A percentile compares a stretch with the other conserved stretches of the same genome.
phyloP scores from a whole-genome alignment of 2,797 vertebrate genomes.

The Amphiprion clarkii region DNA sequence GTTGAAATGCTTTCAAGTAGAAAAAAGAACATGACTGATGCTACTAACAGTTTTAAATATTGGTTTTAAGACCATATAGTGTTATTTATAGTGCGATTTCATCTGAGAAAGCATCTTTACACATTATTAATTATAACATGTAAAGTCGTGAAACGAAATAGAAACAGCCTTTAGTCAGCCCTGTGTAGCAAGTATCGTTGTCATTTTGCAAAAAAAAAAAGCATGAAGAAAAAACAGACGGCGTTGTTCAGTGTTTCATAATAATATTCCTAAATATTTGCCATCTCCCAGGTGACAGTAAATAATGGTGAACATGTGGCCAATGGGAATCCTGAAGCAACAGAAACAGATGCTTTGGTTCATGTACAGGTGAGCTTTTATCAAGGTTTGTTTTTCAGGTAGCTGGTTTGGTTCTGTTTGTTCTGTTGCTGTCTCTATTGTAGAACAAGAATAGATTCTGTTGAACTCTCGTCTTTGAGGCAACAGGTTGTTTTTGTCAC shows the following conservation, averaged over 20 bases:
- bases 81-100: too few relatives aligned
- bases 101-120: too few relatives aligned
- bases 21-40: too few relatives aligned
- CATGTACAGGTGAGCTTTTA: conserved; percentile 23
- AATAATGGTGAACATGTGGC: not conserved
- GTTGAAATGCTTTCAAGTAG: too few relatives aligned
- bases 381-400: not conserved
- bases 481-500: not conserved
- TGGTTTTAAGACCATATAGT: too few relatives aligned
- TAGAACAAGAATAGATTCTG: too few relatives aligned
- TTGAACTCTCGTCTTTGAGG: not conserved
- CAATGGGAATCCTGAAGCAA: rapidly evolving
- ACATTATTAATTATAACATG: too few relatives aligned
- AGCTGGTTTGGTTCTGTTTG: not conserved
- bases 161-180: not conserved
- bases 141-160: not conserved
- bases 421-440: too few relatives aligned
- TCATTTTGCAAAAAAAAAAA: not conserved
- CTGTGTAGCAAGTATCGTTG: not conserved
- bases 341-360: not conserved
- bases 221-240: too few relatives aligned
- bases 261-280: not conserved
- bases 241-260: not conserved
- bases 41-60: too few relatives aligned
- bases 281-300: conserved; percentile 27